Conservation (phyloP, 2,797 vertebrate genomes). For the Petrocephalus schoutedeni region DNA sequence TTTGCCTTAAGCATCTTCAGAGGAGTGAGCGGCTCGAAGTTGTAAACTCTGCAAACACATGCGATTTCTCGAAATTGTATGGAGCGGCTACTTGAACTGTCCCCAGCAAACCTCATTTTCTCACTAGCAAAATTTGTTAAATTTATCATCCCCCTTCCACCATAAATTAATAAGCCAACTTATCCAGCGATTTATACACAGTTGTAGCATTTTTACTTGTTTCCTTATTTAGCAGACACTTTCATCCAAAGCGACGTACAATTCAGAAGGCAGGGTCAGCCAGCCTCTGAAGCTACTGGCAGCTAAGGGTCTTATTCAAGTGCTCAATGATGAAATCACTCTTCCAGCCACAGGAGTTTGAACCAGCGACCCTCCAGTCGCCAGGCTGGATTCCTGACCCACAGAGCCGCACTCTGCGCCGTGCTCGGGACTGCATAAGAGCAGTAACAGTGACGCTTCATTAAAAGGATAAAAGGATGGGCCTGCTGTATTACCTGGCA, state of each 20-base stretch:
- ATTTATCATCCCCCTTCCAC: not conserved
- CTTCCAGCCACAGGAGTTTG: not conserved
- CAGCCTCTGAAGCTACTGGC: not conserved
- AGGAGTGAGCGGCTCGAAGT: constrained; percentile 82
- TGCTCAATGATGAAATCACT: not conserved
- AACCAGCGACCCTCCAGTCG: not conserved
- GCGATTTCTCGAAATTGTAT: not conserved
- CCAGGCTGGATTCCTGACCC: not conserved
- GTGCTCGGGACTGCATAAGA: not conserved
- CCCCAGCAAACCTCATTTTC: not conserved
- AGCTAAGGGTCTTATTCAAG: not conserved
- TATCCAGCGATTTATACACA: not conserved
- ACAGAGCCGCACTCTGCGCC: not conserved
- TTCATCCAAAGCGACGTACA: not conserved
- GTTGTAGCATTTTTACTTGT: not conserved
- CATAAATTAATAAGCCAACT: not conserved
- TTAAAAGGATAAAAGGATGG: not conserved
- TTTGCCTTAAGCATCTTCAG: constrained; percentile 82
- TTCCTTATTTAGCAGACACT: not conserved
- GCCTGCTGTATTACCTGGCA: constrained; percentile 65
- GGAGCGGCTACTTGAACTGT: too few species aligned
- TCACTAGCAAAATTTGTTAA: not conserved
- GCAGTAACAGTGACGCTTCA: not conserved
- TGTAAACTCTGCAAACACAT: constrained; percentile 72
- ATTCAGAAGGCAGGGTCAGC: not conserved